Evolutionary conservation across 2,888 invertebrate genomes (phyloP), one percentile per base, ranked within the genome.

Genomic region (Chrysodeixis includens): DNA sequence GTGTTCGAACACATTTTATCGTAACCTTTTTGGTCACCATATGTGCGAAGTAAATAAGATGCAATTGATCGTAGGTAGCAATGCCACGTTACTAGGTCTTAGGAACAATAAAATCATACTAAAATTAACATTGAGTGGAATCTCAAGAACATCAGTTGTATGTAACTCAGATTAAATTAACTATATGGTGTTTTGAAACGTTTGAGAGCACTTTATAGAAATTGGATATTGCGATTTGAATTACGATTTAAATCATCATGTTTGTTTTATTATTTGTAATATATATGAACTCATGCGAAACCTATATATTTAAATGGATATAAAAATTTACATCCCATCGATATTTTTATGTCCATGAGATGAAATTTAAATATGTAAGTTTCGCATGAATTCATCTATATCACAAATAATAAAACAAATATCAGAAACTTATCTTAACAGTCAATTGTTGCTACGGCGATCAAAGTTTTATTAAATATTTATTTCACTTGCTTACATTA

Each of bases 131-230:
- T 63, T 62, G 32, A 61, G 57, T 64, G 55, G 63, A 68, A 81
- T 85, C 85, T 86, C 89, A 89, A 89, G 88, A 85, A 71, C 88
- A 88, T 89, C 88, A 69, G 52, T 54, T 69, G 67, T 80, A 81
- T n/a, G n/a, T 86, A 85, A 84, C 84, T 84, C 30, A 62, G 56
- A 70, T 62, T 16, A 20, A 9, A 16, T 18, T 30, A 12, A 53
- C 49, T n/a, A 30, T 35, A 58, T 44, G 40, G 62, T 26, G 26
- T 26, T 4, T 26, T 26, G 6, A 26, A 26, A 61, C 75, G 70
- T 40, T 40, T 65, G 78, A 57, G 53, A 49, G 14, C 3, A 30
- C 8, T 71, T 66, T 63, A 44, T 66, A 35, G 35, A 62, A 76
- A 49, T 55, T 40, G 14, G 10, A 52, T 61, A n/a, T 20, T 44